These are phyloP conservation scores for Vicugna pacos DNA, from an alignment of 2,113 vertebrate genomes.

Conservation along the genomic window DNA sequence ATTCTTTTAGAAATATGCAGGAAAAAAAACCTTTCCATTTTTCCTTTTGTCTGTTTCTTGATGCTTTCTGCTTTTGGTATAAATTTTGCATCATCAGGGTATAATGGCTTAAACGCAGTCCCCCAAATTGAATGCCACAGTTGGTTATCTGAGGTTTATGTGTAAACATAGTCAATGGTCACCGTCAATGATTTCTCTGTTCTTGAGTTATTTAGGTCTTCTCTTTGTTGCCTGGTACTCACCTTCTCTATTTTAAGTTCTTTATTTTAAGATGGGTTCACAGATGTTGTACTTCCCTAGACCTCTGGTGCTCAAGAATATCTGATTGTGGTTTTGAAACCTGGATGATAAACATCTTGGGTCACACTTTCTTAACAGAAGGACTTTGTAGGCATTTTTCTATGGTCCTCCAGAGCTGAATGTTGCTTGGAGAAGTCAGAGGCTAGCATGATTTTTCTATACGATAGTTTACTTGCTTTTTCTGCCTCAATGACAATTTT, in stretches of 20 bases:
- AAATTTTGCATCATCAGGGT: background rate
- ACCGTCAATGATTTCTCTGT: background rate
- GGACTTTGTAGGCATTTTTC: background rate
- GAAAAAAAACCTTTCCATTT: background rate
- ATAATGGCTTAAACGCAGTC: background rate
- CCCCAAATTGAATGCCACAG: background rate
- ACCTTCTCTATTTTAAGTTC: background rate
- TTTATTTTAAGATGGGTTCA: background rate
- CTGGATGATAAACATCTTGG: background rate
- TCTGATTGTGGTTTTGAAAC: background rate
- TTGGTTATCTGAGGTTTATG: background rate
- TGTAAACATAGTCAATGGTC: background rate
- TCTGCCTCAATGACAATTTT: background rate
- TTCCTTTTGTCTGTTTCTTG: background rate
- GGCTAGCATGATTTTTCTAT: background rate
- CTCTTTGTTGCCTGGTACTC: background rate
- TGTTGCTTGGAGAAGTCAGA: background rate
- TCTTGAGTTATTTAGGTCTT: background rate
- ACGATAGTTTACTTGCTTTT: background rate
- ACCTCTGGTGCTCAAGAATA: background rate
- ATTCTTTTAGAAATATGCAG: background rate
- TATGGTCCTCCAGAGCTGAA: background rate
- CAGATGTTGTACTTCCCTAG: background rate
- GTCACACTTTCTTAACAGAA: background rate
- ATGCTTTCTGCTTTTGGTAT: background rate